phyloP scores from a whole-genome alignment of 2,888 invertebrate genomes.

The Pharmacophagus antenor region DNA sequence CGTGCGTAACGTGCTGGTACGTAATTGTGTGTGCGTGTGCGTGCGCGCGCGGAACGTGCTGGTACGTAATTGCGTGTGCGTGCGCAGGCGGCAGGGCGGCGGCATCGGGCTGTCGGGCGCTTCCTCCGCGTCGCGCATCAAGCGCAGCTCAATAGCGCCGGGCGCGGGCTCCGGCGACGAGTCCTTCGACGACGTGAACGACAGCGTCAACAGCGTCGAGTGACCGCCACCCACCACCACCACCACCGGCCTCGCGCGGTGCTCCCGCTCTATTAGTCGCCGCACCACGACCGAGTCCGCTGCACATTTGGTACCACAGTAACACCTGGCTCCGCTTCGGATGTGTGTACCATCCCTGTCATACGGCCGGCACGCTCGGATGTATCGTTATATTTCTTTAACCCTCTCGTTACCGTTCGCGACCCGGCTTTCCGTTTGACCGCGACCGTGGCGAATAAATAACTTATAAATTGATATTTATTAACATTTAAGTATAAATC shows the following conservation, averaged over 20 bases:
- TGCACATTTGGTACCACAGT: conserved; percentile 26
- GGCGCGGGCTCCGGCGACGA: conserved; percentile 86
- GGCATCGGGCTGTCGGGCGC: conserved; percentile 82
- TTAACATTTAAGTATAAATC: too few relatives aligned
- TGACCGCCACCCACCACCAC: conserved; percentile 38
- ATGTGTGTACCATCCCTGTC: too few relatives aligned
- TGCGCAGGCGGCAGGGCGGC: conserved; percentile 74
- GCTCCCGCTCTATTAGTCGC: not conserved
- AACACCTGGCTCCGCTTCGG: conserved; percentile 8
- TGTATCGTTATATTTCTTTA: too few relatives aligned
- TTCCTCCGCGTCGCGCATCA: conserved; percentile 83
- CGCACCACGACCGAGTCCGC: conserved; percentile 11
- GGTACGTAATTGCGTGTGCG: not conserved
- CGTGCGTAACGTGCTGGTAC: too few relatives aligned
- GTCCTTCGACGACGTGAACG: conserved; percentile 86
- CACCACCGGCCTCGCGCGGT: conserved; percentile 5
- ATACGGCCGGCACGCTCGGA: too few relatives aligned
- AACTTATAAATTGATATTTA: too few relatives aligned
- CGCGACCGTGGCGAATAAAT: too few relatives aligned
- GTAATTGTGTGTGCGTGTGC: too few relatives aligned
- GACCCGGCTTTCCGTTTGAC: too few relatives aligned
- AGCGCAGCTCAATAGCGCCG: conserved; percentile 86
- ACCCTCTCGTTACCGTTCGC: too few relatives aligned
- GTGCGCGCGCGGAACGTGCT: not conserved
- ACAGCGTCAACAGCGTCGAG: conserved; percentile 88